Percentiles rank a stretch among this genome's conserved stretches.
Evolutionary conservation across 2,888 invertebrate genomes (phyloP).

Genomic region (Polylopha cassiicola): DNA sequence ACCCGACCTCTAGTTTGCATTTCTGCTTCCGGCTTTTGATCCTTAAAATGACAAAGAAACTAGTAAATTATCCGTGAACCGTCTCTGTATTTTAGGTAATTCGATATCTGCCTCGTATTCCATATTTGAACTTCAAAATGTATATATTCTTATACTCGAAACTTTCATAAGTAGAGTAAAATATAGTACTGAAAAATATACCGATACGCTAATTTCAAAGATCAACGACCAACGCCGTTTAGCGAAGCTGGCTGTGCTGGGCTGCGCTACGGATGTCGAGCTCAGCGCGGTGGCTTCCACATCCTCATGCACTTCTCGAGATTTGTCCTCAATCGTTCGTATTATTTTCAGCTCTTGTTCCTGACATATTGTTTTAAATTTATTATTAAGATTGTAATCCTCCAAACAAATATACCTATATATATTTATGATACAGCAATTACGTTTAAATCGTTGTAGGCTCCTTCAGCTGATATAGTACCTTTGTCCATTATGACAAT

Average conservation of each 20-base stretch:
- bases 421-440: too few species aligned
- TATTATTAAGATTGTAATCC: not conserved
- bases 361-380: slow-evolving; percentile 31
- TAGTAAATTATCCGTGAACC: too few species aligned
- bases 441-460: slow-evolving; percentile 57
- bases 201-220: slow-evolving; percentile 46
- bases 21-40: slow-evolving; percentile 60
- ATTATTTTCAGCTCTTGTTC: slow-evolving; percentile 55
- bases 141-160: too few species aligned
- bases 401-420: too few species aligned
- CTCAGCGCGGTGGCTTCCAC: slow-evolving; percentile 34
- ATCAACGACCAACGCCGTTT: slow-evolving; percentile 47
- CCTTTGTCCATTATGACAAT: slow-evolving; percentile 67
- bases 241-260: slow-evolving; percentile 49
- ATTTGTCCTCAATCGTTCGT: slow-evolving; percentile 55
- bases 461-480: slow-evolving; percentile 52
- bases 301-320: slow-evolving; percentile 52
- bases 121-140: too few species aligned
- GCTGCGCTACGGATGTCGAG: slow-evolving; percentile 31
- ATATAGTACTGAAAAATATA: slow-evolving; percentile 29
- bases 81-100: too few species aligned
- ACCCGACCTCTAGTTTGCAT: slow-evolving; percentile 57
- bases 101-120: too few species aligned
- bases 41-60: slow-evolving; percentile 33
- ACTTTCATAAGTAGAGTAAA: not conserved